These are phyloP conservation scores for Nannospalax galili DNA, from an alignment of 2,113 vertebrate genomes.

Conservation along the genomic window DNA sequence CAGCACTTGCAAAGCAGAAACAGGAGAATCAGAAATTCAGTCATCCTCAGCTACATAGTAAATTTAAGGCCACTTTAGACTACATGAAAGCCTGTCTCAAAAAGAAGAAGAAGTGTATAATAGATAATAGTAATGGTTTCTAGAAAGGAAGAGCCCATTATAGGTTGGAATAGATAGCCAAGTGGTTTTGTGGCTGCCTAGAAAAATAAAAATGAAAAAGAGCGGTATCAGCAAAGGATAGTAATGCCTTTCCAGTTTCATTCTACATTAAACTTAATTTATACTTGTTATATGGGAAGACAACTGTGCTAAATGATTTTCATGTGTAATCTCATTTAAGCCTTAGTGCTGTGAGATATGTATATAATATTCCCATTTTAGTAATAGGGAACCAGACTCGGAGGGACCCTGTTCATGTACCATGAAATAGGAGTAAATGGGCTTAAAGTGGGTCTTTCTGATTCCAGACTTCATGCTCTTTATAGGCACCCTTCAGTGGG, in stretches of 20 bases:
- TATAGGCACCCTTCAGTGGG: background rate
- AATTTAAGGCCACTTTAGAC: background rate
- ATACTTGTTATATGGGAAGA: background rate
- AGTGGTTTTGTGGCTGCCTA: background rate
- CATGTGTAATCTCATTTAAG: background rate
- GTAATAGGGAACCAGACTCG: background rate
- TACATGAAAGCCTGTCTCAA: background rate
- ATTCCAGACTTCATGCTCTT: background rate
- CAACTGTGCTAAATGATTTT: conserved; percentile 3
- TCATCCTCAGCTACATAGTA: background rate
- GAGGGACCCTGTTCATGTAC: background rate
- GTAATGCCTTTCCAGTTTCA: background rate
- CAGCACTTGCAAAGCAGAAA: background rate
- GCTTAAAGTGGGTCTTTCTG: conserved; percentile 23
- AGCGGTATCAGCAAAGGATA: background rate
- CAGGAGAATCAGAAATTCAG: background rate
- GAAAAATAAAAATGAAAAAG: background rate
- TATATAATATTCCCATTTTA: background rate
- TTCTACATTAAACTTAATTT: background rate
- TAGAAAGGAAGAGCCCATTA: background rate
- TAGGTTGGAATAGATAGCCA: background rate
- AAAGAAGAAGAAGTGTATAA: background rate
- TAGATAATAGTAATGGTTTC: background rate
- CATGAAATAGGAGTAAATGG: background rate
- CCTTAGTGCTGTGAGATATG: background rate